Conservation (phyloP, 1,140 invertebrate genomes). For the Artemia franciscana region DNA sequence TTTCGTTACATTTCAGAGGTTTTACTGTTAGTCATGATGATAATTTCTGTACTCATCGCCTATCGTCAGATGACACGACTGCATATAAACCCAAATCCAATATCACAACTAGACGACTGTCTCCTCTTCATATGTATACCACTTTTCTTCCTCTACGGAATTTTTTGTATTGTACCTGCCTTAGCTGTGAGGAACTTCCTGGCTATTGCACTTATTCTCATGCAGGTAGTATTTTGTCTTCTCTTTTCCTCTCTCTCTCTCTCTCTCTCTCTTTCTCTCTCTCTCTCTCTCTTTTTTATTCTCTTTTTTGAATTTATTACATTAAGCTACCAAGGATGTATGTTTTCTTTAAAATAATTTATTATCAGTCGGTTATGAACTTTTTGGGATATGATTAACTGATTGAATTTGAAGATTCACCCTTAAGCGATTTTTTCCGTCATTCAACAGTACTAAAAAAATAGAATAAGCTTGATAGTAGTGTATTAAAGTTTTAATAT, state of each 20-base stretch:
- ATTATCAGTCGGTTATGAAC: no score
- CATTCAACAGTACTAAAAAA: no score
- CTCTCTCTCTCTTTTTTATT: no score
- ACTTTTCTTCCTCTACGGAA: constrained; percentile 40
- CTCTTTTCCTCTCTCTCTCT: background rate
- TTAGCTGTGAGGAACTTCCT: constrained; percentile 26
- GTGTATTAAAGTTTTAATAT: no score
- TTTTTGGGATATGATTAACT: no score
- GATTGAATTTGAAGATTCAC: no score
- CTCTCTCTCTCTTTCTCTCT: no score
- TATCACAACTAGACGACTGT: constrained; percentile 41
- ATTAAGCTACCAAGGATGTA: no score
- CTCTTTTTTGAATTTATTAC: no score
- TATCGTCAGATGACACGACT: constrained; percentile 31
- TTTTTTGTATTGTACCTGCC: constrained; percentile 35
- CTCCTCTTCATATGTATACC: constrained; percentile 42
- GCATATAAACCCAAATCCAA: constrained; percentile 35
- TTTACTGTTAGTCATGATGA: constrained; percentile 25
- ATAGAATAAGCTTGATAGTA: no score
- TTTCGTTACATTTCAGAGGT: constrained; percentile 16
- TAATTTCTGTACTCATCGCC: constrained; percentile 26
- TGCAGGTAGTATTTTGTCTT: constrained; percentile 26
- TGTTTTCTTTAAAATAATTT: no score
- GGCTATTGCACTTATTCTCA: constrained; percentile 24
- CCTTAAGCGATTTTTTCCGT: no score